A percentile compares a stretch with the other conserved stretches of the same genome.
phyloP scores from a whole-genome alignment of 2,113 vertebrate species.

The Corynorhinus townsendii region DNA sequence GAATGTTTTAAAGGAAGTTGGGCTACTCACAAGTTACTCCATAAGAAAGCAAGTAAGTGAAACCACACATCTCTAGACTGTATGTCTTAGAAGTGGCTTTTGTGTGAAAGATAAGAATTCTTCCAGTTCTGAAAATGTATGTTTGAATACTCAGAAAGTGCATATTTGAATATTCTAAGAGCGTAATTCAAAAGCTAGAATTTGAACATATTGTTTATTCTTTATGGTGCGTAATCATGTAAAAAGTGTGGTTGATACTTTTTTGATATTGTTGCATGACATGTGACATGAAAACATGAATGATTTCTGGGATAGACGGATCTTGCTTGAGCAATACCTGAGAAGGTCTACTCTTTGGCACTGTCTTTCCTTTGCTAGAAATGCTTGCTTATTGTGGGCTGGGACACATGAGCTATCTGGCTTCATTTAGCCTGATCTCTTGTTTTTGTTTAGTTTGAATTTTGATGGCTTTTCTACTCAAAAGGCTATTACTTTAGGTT shows the following conservation, averaged over 20 bases:
- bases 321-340: background rate
- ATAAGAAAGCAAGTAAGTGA: constrained; percentile 99
- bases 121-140: background rate
- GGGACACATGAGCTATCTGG: background rate
- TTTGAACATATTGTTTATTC: background rate
- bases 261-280: background rate
- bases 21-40: constrained; percentile 95
- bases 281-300: background rate
- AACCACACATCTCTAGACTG: background rate
- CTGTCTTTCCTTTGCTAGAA: background rate
- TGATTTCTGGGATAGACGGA: background rate
- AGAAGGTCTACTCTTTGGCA: background rate
- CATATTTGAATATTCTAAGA: background rate
- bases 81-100: constrained; percentile 8
- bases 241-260: background rate
- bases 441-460: background rate
- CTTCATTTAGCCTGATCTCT: background rate
- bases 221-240: background rate
- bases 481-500: background rate
- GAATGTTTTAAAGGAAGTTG: constrained; percentile 99
- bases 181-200: background rate
- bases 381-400: background rate
- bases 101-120: background rate
- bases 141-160: background rate
- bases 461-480: background rate